Evolutionary conservation across 2,113 vertebrate genomes (phyloP).

Genomic region (Tachuris rubrigastra): DNA sequence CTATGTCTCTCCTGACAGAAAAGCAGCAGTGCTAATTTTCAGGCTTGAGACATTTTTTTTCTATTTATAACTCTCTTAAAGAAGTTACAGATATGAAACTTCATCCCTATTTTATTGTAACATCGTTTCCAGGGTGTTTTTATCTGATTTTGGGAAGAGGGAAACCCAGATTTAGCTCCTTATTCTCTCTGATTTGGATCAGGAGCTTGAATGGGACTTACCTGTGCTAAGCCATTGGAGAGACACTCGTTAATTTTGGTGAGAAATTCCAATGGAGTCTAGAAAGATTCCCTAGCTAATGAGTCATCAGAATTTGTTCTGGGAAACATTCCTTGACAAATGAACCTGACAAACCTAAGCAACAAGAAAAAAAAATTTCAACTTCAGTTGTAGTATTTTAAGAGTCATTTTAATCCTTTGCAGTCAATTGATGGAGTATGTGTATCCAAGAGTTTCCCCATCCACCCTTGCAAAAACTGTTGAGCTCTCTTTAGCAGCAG

Average conservation of each 20-base stretch:
- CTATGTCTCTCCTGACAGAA: neutral
- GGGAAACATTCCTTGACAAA: neutral
- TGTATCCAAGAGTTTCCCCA: neutral
- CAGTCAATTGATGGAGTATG: accelerated
- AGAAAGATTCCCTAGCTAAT: neutral
- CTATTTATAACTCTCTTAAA: neutral
- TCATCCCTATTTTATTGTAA: conserved; percentile 36
- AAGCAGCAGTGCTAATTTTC: conserved; percentile 14
- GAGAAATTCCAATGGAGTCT: neutral
- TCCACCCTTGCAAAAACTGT: neutral
- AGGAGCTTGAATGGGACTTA: neutral
- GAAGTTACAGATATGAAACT: conserved; percentile 1
- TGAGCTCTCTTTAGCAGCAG: neutral
- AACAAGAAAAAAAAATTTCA: neutral
- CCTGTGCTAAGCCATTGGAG: accelerated
- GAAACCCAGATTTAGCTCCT: neutral
- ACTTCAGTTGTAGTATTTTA: neutral
- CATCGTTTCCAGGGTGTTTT: conserved; percentile 61
- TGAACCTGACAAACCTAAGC: neutral
- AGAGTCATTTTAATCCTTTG: neutral
- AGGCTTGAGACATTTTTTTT: neutral
- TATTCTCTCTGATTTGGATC: neutral
- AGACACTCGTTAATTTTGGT: neutral
- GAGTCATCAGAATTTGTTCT: neutral
- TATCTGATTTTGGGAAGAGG: conserved; percentile 20